Percentiles rank a stretch among this genome's conserved stretches.
Conservation (phyloP, 2,113 vertebrate species). For the Pteruthius melanotis region DNA sequence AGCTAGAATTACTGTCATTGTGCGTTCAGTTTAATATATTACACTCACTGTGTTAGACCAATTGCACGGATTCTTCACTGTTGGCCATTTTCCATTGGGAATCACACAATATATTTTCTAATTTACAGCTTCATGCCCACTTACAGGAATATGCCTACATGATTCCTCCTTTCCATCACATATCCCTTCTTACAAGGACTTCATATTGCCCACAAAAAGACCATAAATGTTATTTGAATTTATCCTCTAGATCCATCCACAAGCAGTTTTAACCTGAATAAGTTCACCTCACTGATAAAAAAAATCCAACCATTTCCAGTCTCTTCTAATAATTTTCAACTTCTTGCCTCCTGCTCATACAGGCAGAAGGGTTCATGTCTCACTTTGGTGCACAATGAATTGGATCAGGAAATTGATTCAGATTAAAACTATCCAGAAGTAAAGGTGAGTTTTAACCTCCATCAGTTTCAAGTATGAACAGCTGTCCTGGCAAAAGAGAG, state of each 20-base stretch:
- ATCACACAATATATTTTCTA: background rate
- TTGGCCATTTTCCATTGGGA: conserved; percentile 8
- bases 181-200: background rate
- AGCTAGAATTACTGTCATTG: conserved; percentile 37
- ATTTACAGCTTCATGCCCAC: conserved; percentile 23
- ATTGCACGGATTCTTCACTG: conserved; percentile 7
- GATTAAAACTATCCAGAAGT: background rate
- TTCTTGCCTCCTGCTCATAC: background rate
- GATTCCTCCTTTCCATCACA: background rate
- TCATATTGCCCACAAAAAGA: background rate
- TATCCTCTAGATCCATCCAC: background rate
- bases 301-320: background rate
- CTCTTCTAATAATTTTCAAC: background rate
- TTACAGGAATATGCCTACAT: background rate
- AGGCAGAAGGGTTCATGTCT: background rate
- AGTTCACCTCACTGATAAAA: background rate
- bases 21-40: background rate
- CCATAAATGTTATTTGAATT: background rate
- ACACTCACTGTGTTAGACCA: background rate
- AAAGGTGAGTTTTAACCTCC: background rate
- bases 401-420: background rate
- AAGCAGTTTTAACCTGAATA: background rate
- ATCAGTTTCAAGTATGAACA: background rate
- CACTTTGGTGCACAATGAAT: background rate
- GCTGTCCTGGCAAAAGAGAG: background rate